Conservation (phyloP, 1,140 invertebrate species). For the Bactericera cockerelli region DNA sequence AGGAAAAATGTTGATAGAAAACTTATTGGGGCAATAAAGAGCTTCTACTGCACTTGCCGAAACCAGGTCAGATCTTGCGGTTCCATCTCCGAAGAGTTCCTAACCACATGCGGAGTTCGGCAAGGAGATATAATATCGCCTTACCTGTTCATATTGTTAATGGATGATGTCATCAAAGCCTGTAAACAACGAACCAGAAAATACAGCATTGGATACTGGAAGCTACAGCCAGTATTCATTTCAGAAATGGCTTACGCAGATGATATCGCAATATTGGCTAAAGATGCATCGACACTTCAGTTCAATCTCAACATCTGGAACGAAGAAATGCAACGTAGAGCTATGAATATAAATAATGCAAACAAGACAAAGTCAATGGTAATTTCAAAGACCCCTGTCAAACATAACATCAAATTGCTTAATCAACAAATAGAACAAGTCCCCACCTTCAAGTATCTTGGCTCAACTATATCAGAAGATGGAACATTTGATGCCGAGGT, state of each 20-base stretch:
- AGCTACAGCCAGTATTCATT: background rate
- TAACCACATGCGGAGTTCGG: background rate
- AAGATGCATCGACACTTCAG: background rate
- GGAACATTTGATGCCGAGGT: background rate
- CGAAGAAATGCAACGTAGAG: background rate
- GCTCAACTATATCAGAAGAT: background rate
- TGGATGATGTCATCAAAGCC: slow-evolving; percentile 2
- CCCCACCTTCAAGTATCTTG: background rate
- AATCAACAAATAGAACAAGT: background rate
- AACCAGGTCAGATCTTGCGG: background rate
- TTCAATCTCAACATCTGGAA: background rate
- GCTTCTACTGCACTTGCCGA: background rate
- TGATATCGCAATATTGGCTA: background rate
- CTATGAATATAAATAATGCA: background rate
- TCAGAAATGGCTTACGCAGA: background rate
- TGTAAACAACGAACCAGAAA: slow-evolving; percentile 1
- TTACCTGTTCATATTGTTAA: background rate
- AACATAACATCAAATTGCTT: background rate
- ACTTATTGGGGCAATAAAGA: background rate
- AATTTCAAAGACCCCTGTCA: background rate
- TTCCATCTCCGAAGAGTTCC: background rate
- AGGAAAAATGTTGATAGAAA: background rate
- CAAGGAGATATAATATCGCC: background rate
- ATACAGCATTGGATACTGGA: slow-evolving; percentile 1
- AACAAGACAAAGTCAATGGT: background rate